Evolutionary conservation across 2,888 invertebrate species (phyloP).

Genomic region (Timema podura): DNA sequence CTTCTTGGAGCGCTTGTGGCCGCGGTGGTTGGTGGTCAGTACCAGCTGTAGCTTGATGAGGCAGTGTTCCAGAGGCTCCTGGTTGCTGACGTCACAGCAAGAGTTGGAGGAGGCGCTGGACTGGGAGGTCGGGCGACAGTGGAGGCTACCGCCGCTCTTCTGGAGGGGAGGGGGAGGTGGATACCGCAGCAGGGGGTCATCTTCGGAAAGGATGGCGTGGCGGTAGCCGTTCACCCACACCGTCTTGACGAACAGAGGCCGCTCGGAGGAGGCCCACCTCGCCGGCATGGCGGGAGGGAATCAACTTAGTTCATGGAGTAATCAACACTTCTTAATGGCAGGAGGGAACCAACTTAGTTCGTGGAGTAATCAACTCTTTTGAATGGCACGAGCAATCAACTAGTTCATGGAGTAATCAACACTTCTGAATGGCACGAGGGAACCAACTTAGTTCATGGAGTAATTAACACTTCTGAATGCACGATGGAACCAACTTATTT

Average conservation of each 20-base stretch:
- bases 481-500: no score
- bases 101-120: not conserved
- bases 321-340: no score
- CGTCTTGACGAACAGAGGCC: slow-evolving; percentile 54
- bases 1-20: slow-evolving; percentile 14
- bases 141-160: not conserved
- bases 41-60: slow-evolving; percentile 31
- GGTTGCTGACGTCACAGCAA: slow-evolving; percentile 18
- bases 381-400: no score
- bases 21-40: slow-evolving; percentile 14
- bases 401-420: no score
- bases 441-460: no score
- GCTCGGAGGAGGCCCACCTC: slow-evolving; percentile 55
- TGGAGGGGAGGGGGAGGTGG: slow-evolving; percentile 50
- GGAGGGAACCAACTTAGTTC: no score
- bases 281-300: slow-evolving; percentile 42
- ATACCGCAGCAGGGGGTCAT: slow-evolving; percentile 50
- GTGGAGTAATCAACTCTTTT: no score
- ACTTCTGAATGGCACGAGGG: no score
- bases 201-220: slow-evolving; percentile 62
- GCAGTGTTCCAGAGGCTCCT: slow-evolving; percentile 26
- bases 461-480: no score
- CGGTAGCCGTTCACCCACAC: slow-evolving; percentile 69
- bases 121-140: slow-evolving; percentile 15
- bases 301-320: no score